Evolutionary conservation across 2,888 invertebrate genomes (phyloP), one percentile per base, ranked within the genome.

Genomic region (Netelia fuscicornis): DNA sequence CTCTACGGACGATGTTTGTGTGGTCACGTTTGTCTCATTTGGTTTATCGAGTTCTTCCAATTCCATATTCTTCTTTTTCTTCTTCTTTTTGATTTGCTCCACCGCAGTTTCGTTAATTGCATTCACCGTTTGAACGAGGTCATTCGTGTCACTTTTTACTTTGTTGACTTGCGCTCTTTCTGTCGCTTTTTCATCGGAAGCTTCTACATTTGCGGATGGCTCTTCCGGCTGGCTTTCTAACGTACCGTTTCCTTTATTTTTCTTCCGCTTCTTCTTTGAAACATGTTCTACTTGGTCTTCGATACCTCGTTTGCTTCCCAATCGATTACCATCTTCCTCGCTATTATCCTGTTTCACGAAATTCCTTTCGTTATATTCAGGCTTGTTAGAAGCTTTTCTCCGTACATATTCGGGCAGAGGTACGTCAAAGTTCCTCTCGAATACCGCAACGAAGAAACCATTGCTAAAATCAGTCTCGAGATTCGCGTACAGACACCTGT

Each of bases 391-490:
- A 11, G 23, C 9, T 44, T 70, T 79, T 20, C 76, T 81, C 17
- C 86, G 85, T 48, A 82, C 85, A 52, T 84, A 89, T 3, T 88
- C 77, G 3, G 93, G 93, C 30, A 93, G 62, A 6, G 90, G 88
- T 2, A 91, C 87, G 2, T 91, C 86, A 5, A 89, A 88, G 68
- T 92, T 91, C 91, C 96, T 95, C 93, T 97, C 97, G 89, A 99
- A 97, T 72, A 98, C 96, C 0, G 99, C 98, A 52, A 99, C 95
- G 94, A 99, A 99, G 94, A 99, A 99, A 1, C 99, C 99, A 93
- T 97, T 98, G 0, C 98, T 98, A 5, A 96, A 94, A 94, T 98
- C 98, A 0, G 94, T 94, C 5, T 97, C 96, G 0, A 97, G 96
- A 87, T 95, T 95, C 0, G 98, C 96, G 91, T 98, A 97, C 58